These are phyloP conservation scores for Tragelaphus scriptus DNA, from an alignment of 2,113 vertebrate species.

Conservation along the genomic window DNA sequence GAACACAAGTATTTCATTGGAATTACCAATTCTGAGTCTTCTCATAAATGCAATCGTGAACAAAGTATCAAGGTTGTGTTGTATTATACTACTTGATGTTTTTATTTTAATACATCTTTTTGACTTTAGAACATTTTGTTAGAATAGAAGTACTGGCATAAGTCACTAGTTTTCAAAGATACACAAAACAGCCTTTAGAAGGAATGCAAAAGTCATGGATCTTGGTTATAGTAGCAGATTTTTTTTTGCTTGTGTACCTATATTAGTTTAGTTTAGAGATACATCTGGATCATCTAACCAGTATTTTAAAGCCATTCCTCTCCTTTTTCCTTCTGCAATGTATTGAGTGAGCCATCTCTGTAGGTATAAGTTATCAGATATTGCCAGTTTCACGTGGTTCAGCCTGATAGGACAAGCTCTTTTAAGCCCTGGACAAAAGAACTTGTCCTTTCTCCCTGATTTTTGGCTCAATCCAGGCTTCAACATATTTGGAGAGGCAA, in stretches of 20 bases:
- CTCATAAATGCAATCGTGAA: not conserved
- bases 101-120: not conserved
- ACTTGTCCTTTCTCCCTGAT: not conserved
- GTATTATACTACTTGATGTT: not conserved
- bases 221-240: not conserved
- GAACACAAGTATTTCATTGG: not conserved
- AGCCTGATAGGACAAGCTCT: not conserved
- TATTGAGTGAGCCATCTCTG: not conserved
- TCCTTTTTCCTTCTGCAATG: not conserved
- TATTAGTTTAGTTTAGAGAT: not conserved
- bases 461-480: conserved; percentile 2
- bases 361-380: not conserved
- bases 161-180: not conserved
- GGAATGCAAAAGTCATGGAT: not conserved
- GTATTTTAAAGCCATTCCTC: not conserved
- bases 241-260: not conserved
- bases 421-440: not conserved
- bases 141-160: not conserved
- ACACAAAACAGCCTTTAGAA: not conserved
- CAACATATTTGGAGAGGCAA: not conserved
- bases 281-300: not conserved
- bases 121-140: conserved; percentile 6
- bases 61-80: not conserved
- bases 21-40: not conserved
- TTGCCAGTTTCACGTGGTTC: not conserved